These are phyloP conservation scores for Arizona elegans DNA, from an alignment of 2,113 vertebrate species.

Conservation along the genomic window DNA sequence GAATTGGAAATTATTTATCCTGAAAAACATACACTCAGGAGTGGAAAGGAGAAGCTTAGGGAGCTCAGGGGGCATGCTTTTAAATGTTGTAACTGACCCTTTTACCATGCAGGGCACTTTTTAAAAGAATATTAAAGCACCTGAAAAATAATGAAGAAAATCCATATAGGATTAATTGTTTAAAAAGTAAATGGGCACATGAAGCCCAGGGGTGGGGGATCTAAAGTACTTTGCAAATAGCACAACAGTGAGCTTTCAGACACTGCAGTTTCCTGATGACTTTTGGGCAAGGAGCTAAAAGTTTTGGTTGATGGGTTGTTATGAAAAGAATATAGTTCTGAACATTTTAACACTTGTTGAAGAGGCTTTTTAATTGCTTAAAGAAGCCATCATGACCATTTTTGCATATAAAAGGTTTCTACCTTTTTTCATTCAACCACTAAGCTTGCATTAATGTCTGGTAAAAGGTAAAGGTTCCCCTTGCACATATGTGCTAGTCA, in stretches of 20 bases:
- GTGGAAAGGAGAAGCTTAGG: too few species aligned
- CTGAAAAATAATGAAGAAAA: background rate
- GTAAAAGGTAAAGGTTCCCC: background rate
- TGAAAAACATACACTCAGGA: background rate
- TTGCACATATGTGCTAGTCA: too few species aligned
- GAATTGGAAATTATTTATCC: background rate
- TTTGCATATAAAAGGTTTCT: background rate
- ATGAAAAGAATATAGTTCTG: conserved; percentile 16
- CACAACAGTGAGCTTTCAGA: background rate
- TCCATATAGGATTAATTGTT: background rate
- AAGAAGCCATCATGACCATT: background rate
- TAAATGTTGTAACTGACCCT: background rate
- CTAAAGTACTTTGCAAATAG: background rate
- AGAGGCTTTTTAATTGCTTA: conserved; percentile 36
- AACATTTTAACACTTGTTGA: conserved; percentile 51
- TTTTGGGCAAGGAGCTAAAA: background rate
- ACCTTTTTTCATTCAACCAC: conserved; percentile 12
- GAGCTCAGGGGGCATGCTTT: background rate
- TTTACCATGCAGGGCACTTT: background rate
- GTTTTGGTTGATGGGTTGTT: rapidly evolving
- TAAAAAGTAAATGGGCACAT: background rate
- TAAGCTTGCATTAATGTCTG: rapidly evolving
- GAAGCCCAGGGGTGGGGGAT: background rate
- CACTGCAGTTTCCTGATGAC: background rate
- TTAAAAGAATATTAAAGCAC: background rate